Conservation (phyloP, 2,113 vertebrate species). For the Xenopus borealis region DNA sequence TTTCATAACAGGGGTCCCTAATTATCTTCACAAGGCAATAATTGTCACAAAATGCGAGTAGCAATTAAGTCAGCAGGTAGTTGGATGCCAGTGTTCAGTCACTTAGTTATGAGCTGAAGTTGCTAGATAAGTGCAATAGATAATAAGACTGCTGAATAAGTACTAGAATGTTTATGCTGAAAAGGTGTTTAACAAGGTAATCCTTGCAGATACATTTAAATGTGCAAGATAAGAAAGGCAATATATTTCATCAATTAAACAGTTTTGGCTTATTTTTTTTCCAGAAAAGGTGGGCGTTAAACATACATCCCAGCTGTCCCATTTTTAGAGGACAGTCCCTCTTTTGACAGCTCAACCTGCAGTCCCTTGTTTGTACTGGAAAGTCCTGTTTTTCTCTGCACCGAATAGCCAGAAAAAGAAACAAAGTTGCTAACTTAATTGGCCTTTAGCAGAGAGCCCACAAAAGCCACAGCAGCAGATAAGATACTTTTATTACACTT, state of each 20-base stretch:
- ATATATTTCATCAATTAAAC: not conserved
- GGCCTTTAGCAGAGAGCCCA: too few species aligned
- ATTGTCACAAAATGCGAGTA: slow-evolving; percentile 57
- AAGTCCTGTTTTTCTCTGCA: too few species aligned
- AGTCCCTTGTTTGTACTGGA: too few species aligned
- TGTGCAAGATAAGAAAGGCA: slow-evolving; percentile 2
- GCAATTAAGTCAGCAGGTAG: slow-evolving; percentile 54
- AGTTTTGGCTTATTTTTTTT: not conserved
- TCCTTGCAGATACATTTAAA: not conserved
- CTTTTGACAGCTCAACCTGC: too few species aligned
- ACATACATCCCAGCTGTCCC: too few species aligned
- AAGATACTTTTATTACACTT: too few species aligned
- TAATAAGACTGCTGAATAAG: slow-evolving; percentile 13
- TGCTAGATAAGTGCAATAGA: slow-evolving; percentile 25
- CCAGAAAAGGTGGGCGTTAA: too few species aligned
- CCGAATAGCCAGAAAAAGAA: too few species aligned
- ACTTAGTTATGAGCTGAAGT: slow-evolving; percentile 47
- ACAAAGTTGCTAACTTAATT: too few species aligned
- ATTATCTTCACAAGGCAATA: slow-evolving; percentile 61
- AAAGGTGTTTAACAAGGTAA: not conserved
- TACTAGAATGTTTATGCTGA: not conserved
- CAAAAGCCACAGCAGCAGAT: too few species aligned
- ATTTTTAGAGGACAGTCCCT: too few species aligned
- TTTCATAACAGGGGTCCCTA: slow-evolving; percentile 53
- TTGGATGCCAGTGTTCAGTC: slow-evolving; percentile 56